Conservation (phyloP, 2,797 vertebrate species). For the Acanthornis magna region DNA sequence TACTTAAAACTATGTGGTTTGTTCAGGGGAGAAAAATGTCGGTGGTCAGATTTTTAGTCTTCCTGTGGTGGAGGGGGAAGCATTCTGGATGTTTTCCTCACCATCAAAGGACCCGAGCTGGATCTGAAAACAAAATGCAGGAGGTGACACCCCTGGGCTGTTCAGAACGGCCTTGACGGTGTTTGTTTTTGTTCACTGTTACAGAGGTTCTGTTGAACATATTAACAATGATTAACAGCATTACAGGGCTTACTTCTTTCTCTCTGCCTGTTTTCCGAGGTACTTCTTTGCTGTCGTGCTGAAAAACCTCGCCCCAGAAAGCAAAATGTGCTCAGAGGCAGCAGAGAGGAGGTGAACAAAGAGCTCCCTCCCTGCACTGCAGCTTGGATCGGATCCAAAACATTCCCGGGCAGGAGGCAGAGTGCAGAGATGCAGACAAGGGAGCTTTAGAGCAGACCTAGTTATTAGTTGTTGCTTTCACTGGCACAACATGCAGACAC, state of each 20-base stretch:
- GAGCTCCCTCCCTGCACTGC: conserved; percentile 49
- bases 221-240: neutral
- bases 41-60: neutral
- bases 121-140: neutral
- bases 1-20: neutral
- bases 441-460: conserved; percentile 10
- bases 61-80: neutral
- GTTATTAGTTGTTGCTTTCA: neutral
- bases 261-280: neutral
- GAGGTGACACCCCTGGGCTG: neutral
- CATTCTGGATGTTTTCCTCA: neutral
- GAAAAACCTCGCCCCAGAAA: neutral
- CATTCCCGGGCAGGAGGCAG: neutral
- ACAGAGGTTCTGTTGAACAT: neutral
- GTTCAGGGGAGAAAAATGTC: neutral
- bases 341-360: conserved; percentile 28
- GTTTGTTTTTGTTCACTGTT: neutral
- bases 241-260: neutral
- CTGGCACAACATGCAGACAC: neutral
- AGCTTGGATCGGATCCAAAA: conserved; percentile 47
- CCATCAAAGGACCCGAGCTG: neutral
- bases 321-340: neutral
- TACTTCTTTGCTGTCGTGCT: neutral
- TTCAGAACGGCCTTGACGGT: neutral
- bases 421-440: neutral